Base-by-base conservation (phyloP, 2,888 invertebrate genomes). In the Xestia c-nigrum region DNA sequence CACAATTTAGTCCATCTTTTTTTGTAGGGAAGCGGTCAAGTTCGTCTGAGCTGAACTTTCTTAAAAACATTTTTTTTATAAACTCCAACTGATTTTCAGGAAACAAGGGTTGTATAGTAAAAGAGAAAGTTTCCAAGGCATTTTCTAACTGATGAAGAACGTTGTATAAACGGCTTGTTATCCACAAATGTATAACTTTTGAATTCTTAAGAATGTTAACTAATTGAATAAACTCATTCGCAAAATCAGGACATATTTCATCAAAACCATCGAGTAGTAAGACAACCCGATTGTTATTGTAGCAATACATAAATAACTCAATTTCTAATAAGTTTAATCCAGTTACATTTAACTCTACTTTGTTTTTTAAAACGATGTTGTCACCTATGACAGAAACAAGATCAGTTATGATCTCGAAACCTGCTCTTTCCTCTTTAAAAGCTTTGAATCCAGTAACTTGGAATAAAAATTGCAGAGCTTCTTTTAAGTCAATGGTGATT, bases 181-280 rank as follows among this genome's bases (percentile, higher is more conserved):
- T 77, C 86, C 86, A 88, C 31, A 88, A 67, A 67, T 81, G 66
- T 19, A 59, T 63, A 61, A 81, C 40, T 31, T 76, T 84, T 4
- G 78, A 81, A 3, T 21, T 69, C 31, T 77, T 80, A 3, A 88
- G 72, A 10, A 64, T 63, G 52, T 72, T 59, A n/a, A 86, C 67
- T 64, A 88, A 71, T 40, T 83, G 59, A 9, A 84, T 78, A 59
- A 81, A 78, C n/a, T 78, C 76, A 46, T 65, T 52, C 10, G 78
- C 67, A 38, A 80, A 88, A 75, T 87, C 81, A 6, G 88, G 88
- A 67, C 82, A 83, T 52, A 88, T 86, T 84, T 88, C 88, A 74
- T 88, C 88, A 79, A 87, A 87, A 40, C 88, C 87, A 50, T 88
- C 88, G 12, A 88, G 75, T 24, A 88, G 43, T 12, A 84, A 24